phyloP scores from a whole-genome alignment of 2,888 invertebrate species.

The Liodrosophila aerea region DNA sequence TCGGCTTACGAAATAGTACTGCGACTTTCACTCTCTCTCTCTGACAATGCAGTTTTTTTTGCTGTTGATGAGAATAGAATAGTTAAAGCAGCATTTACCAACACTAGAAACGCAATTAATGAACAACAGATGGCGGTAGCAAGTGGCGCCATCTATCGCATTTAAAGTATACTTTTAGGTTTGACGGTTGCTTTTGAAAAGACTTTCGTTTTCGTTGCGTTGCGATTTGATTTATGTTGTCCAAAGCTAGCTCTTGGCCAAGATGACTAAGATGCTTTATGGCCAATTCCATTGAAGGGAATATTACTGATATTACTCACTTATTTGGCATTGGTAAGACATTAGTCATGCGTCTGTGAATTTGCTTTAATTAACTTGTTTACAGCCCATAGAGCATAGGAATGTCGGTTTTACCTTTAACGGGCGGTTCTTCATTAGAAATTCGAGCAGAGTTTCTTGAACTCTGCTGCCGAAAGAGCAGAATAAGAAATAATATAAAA shows the following conservation, averaged over 20 bases:
- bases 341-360: slow-evolving; percentile 30
- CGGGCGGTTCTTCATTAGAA: slow-evolving; percentile 51
- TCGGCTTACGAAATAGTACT: too few species aligned
- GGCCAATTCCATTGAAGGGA: slow-evolving; percentile 17
- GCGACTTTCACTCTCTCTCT: too few species aligned
- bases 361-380: slow-evolving; percentile 7
- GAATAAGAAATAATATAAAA: slow-evolving; percentile 13
- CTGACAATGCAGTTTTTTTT: too few species aligned
- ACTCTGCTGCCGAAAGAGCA: slow-evolving; percentile 37
- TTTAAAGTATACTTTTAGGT: neutral
- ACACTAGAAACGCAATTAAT: too few species aligned
- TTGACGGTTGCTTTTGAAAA: slow-evolving; percentile 22
- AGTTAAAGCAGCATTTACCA: too few species aligned
- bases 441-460: slow-evolving; percentile 70
- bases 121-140: slow-evolving; percentile 16
- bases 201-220: slow-evolving; percentile 14
- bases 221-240: slow-evolving; percentile 38
- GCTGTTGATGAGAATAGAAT: too few species aligned
- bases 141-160: neutral
- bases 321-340: slow-evolving; percentile 21
- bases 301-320: slow-evolving; percentile 11
- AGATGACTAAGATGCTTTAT: slow-evolving; percentile 28
- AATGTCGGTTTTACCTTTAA: slow-evolving; percentile 30
- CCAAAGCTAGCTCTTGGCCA: slow-evolving; percentile 10
- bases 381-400: slow-evolving; percentile 40